phyloP scores from a whole-genome alignment of 1,140 invertebrate species.

The Lucilia sericata region DNA sequence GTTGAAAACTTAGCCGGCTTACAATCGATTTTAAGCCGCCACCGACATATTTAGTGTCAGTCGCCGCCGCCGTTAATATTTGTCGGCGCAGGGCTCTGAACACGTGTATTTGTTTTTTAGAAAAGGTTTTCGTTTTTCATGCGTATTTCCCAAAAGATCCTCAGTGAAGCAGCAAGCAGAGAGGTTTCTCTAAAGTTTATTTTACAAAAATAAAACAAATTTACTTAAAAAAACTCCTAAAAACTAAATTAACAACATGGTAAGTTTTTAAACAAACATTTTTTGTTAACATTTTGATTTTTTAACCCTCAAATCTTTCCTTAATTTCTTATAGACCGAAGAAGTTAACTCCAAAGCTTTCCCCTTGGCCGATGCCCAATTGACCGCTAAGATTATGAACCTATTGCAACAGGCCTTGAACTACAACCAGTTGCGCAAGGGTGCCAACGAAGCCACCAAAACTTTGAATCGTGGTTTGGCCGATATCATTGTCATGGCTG shows the following conservation, averaged over 20 bases:
- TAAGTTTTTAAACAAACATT: constrained; percentile 18
- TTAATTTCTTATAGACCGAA: constrained; percentile 70
- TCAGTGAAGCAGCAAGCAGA: constrained; percentile 60
- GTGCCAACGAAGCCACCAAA: constrained; percentile 98
- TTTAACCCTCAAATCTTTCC: background rate
- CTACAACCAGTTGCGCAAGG: constrained; percentile 97
- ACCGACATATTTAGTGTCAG: too few relatives aligned
- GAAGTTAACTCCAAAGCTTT: constrained; percentile 99
- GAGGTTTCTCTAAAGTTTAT: constrained; percentile 62
- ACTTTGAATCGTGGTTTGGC: constrained; percentile 94
- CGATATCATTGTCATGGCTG: constrained; percentile 98
- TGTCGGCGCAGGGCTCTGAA: background rate
- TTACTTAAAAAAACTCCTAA: background rate
- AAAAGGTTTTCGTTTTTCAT: background rate
- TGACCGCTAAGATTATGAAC: constrained; percentile 95
- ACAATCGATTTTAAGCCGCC: too few relatives aligned
- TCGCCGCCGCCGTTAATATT: too few relatives aligned
- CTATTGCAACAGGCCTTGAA: constrained; percentile 96
- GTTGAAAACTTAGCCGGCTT: too few relatives aligned
- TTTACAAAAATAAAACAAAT: constrained; percentile 1
- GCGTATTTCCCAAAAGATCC: background rate
- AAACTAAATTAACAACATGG: constrained; percentile 42
- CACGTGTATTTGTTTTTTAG: constrained; percentile 14
- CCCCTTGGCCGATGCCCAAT: constrained; percentile 90
- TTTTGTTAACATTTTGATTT: background rate